Percentiles rank a stretch among this genome's conserved stretches.
These are phyloP conservation scores for Heterocephalus glaber DNA, from an alignment of 2,113 vertebrate species.

Conservation along the genomic window DNA sequence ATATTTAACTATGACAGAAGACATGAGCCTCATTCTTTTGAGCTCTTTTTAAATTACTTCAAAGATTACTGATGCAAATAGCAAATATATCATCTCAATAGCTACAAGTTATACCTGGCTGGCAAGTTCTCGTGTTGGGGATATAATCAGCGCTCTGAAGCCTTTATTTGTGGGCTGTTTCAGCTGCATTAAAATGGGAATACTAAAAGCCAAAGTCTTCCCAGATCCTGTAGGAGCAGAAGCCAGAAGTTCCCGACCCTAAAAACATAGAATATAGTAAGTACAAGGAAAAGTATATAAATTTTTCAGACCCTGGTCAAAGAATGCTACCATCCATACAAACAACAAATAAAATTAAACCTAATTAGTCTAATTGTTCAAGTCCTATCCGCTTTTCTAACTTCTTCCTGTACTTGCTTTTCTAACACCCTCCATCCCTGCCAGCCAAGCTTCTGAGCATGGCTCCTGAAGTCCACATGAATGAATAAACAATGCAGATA, in stretches of 20 bases:
- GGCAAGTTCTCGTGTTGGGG: slow-evolving; percentile 96
- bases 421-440: not conserved
- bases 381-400: not conserved
- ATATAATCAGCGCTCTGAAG: slow-evolving; percentile 94
- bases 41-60: slow-evolving; percentile 17
- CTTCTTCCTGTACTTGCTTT: slow-evolving; percentile 15
- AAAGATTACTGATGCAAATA: slow-evolving; percentile 2
- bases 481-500: not conserved
- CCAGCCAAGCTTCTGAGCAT: not conserved
- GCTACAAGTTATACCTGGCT: slow-evolving; percentile 89
- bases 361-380: not conserved
- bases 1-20: not conserved
- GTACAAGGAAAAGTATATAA: slow-evolving; percentile 9
- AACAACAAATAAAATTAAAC: slow-evolving; percentile 30
- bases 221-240: slow-evolving; percentile 97
- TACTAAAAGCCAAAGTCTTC: slow-evolving; percentile 96
- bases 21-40: not conserved
- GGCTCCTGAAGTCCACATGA: not conserved
- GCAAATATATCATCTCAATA: slow-evolving; percentile 11
- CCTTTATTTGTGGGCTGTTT: slow-evolving; percentile 94
- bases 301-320: slow-evolving; percentile 30
- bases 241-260: slow-evolving; percentile 95
- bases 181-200: slow-evolving; percentile 93
- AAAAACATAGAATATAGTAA: slow-evolving; percentile 14
- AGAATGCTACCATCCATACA: slow-evolving; percentile 5